These are phyloP conservation scores for Lasioglossum vierecki DNA, from an alignment of 2,888 invertebrate species.

Conservation along the genomic window DNA sequence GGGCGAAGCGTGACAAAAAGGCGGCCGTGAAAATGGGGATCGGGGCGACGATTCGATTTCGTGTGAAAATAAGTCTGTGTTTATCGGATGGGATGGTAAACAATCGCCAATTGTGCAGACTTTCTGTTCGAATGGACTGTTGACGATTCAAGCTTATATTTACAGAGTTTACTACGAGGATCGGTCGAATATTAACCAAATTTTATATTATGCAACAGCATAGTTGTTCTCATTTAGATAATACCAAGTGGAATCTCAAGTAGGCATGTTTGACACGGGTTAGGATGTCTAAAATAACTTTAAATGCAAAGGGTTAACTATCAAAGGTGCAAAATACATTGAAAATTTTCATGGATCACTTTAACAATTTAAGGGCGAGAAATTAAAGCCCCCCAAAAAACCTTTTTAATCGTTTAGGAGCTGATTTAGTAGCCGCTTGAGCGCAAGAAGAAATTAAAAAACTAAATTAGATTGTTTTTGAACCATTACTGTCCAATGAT, in stretches of 20 bases:
- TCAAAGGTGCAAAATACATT: too few relatives aligned
- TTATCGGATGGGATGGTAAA: neutral
- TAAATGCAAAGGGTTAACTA: too few relatives aligned
- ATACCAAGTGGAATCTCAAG: too few relatives aligned
- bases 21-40: slow-evolving; percentile 43
- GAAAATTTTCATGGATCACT: too few relatives aligned
- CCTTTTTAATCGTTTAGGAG: neutral
- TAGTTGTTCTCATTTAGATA: neutral
- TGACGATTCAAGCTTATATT: neutral
- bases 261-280: too few relatives aligned
- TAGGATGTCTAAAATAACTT: too few relatives aligned
- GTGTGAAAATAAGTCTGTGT: slow-evolving; percentile 14
- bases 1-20: slow-evolving; percentile 60
- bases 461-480: neutral
- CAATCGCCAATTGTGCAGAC: neutral
- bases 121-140: neutral
- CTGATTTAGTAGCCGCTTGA: neutral
- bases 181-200: too few relatives aligned
- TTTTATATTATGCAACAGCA: neutral
- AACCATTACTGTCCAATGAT: neutral
- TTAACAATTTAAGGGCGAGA: too few relatives aligned
- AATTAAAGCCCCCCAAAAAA: too few relatives aligned
- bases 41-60: slow-evolving; percentile 52
- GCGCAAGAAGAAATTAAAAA: neutral
- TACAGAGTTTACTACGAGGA: neutral